phyloP scores from a whole-genome alignment of 2,888 invertebrate genomes.

The Hesperia comma region DNA sequence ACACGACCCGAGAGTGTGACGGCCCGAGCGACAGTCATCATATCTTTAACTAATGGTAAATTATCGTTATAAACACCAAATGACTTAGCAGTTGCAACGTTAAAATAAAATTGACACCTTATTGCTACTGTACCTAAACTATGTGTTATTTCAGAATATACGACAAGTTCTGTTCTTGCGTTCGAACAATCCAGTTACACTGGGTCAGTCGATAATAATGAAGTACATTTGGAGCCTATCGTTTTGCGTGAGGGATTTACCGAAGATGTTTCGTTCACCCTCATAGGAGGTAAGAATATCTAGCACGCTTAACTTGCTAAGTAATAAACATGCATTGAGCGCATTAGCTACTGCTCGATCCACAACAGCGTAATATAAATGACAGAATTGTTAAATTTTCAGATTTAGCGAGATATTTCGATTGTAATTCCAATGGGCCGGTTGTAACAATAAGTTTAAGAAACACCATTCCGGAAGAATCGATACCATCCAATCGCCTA shows the following conservation, averaged over 20 bases:
- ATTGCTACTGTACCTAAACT: not conserved
- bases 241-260: constrained; percentile 49
- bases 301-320: too few species aligned
- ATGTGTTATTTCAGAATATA: constrained; percentile 41
- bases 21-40: constrained; percentile 32
- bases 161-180: constrained; percentile 43
- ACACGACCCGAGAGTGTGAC: constrained; percentile 39
- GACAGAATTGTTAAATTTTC: constrained; percentile 33
- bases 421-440: constrained; percentile 30
- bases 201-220: constrained; percentile 46
- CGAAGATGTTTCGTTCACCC: constrained; percentile 45
- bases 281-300: constrained; percentile 49
- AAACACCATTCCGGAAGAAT: constrained; percentile 44
- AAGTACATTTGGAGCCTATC: constrained; percentile 47
- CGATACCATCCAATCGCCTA: constrained; percentile 46
- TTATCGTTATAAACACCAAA: too few species aligned
- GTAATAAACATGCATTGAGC: too few species aligned
- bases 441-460: constrained; percentile 43
- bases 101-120: too few species aligned
- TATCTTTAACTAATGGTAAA: not conserved
- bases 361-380: not conserved
- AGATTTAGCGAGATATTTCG: constrained; percentile 50
- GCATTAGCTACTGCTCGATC: too few species aligned
- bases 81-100: too few species aligned
- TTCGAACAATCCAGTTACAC: constrained; percentile 51